Evolutionary conservation across 1,140 invertebrate genomes (phyloP).

Genomic region (Dreissena polymorpha): DNA sequence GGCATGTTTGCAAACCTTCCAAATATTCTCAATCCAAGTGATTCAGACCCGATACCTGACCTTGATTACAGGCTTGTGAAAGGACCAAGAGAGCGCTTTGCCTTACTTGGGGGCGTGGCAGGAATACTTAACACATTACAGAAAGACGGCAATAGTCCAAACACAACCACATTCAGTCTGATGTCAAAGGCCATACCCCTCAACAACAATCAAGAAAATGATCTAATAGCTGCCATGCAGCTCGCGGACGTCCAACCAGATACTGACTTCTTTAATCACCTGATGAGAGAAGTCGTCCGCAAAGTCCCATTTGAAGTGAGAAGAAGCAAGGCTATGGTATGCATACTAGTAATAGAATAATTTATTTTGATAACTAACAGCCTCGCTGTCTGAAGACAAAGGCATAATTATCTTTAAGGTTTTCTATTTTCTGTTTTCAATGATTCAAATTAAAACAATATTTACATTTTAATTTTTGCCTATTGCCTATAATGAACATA

Average conservation of each 20-base stretch:
- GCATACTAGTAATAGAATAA: neutral
- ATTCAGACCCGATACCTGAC: neutral
- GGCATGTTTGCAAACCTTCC: constrained; percentile 9
- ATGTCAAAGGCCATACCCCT: constrained; percentile 86
- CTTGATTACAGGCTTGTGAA: constrained; percentile 40
- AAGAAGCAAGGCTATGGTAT: neutral
- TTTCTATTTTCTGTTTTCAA: neutral
- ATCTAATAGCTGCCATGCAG: neutral
- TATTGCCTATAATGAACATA: neutral
- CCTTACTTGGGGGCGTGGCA: constrained; percentile 88
- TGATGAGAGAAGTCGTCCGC: constrained; percentile 86
- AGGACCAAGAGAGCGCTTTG: constrained; percentile 79
- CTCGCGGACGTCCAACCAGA: constrained; percentile 87
- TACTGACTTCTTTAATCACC: constrained; percentile 91
- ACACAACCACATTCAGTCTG: constrained; percentile 90
- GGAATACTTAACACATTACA: constrained; percentile 89
- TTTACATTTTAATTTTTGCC: neutral
- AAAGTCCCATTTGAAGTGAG: neutral
- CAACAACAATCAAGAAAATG: constrained; percentile 84
- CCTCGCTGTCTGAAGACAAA: neutral
- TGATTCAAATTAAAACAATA: neutral
- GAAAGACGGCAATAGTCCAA: constrained; percentile 84
- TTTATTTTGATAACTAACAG: too few species aligned
- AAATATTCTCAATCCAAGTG: constrained; percentile 52
- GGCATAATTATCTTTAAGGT: neutral